phyloP scores from a whole-genome alignment of 92 coral and sea anemone species.

The Anthopleura xanthogrammica region DNA sequence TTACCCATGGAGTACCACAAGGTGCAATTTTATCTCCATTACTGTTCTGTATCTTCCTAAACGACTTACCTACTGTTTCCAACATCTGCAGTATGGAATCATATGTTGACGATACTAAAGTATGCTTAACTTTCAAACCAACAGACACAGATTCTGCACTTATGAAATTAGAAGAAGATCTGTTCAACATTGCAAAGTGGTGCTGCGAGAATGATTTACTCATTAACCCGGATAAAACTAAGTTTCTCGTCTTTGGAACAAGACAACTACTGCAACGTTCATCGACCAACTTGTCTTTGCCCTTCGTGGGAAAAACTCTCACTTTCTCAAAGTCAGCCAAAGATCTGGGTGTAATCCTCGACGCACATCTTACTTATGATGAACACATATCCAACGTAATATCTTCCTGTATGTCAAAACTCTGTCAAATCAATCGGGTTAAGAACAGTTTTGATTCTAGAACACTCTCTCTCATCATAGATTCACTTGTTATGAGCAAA shows the following conservation, averaged over 20 bases:
- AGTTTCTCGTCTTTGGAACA: conserved; percentile 37
- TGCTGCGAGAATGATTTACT: conserved; percentile 34
- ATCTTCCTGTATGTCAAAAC: conserved; percentile 33
- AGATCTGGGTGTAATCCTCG: conserved; percentile 31
- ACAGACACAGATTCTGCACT: no score
- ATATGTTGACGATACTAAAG: no score
- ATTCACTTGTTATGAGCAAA: conserved; percentile 43
- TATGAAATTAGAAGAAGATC: no score
- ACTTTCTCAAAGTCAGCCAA: conserved; percentile 14
- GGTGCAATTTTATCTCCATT: not conserved
- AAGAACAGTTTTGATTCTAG: conserved; percentile 32
- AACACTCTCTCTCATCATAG: conserved; percentile 23
- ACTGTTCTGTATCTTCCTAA: no score
- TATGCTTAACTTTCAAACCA: no score
- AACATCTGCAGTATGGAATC: no score
- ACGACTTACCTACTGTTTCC: no score
- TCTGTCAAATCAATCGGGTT: conserved; percentile 44
- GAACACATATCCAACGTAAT: not conserved
- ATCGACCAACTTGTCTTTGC: not conserved
- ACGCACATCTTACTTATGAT: conserved; percentile 22
- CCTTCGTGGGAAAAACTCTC: conserved; percentile 30
- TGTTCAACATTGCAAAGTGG: conserved; percentile 30
- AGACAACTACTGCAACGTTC: conserved; percentile 23
- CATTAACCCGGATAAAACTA: conserved; percentile 45
- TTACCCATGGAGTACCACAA: not conserved